Conservation (phyloP, 2,113 vertebrate genomes). For the Perognathus longimembris region DNA sequence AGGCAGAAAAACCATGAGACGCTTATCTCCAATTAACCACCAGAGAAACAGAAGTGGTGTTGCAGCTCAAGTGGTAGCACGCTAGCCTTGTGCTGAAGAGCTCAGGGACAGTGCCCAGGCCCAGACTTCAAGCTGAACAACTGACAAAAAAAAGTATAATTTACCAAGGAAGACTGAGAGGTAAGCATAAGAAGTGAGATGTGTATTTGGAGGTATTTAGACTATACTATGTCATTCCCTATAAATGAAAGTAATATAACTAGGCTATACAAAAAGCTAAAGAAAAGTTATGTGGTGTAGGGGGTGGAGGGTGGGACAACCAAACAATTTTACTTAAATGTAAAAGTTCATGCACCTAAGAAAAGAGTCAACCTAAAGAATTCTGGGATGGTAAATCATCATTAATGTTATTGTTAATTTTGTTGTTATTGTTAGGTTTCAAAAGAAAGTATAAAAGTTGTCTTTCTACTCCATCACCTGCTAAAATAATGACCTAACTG, state of each 20-base stretch:
- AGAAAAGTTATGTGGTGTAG: too few species aligned
- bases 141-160: neutral
- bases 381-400: neutral
- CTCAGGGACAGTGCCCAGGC: too few species aligned
- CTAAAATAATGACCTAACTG: neutral
- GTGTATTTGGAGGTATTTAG: neutral
- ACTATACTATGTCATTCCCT: neutral
- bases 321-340: neutral
- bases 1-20: too few species aligned
- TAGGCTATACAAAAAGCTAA: too few species aligned
- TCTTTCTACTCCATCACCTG: neutral
- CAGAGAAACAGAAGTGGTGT: too few species aligned
- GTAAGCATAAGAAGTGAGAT: neutral
- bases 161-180: neutral
- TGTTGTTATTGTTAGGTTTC: neutral
- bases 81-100: too few species aligned
- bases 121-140: too few species aligned
- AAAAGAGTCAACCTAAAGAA: conserved; percentile 31
- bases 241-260: conserved; percentile 7
- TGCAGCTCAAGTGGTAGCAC: too few species aligned
- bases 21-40: too few species aligned
- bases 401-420: neutral
- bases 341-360: neutral
- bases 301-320: too few species aligned
- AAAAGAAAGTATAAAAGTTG: neutral